Evolutionary conservation across 2,888 invertebrate genomes (phyloP).

Genomic region (Chrysomela aeneicollis): DNA sequence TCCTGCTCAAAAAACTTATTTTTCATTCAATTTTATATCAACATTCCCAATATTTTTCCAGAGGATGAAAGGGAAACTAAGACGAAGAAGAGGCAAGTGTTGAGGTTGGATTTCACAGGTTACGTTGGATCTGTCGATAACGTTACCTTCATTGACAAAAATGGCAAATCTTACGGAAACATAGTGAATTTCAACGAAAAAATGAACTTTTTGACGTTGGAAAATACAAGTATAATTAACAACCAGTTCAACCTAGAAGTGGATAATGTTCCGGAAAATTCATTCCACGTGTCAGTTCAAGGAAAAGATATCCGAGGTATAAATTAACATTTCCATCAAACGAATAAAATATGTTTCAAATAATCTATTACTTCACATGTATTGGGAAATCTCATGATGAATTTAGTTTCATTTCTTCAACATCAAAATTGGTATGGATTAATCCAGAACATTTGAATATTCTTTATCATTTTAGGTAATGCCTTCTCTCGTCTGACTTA

Average conservation of each 20-base stretch:
- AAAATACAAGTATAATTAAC: conserved; percentile 9
- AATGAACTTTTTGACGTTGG: background rate
- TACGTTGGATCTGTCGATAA: conserved; percentile 42
- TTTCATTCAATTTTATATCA: too few species aligned
- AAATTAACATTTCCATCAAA: background rate
- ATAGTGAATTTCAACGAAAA: conserved; percentile 37
- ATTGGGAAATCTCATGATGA: too few species aligned
- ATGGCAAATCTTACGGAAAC: conserved; percentile 40
- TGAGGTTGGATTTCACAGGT: conserved; percentile 45
- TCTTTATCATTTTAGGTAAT: conserved; percentile 47
- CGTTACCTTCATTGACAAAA: conserved; percentile 42
- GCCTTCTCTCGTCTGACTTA: conserved; percentile 50
- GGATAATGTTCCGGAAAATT: conserved; percentile 40
- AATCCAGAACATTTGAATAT: too few species aligned
- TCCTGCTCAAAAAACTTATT: too few species aligned
- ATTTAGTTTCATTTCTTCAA: too few species aligned
- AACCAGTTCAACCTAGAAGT: conserved; percentile 47
- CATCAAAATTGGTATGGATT: too few species aligned
- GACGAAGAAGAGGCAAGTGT: conserved; percentile 32
- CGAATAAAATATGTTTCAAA: too few species aligned
- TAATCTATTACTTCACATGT: too few species aligned
- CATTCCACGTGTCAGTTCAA: conserved; percentile 49
- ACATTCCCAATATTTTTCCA: too few species aligned
- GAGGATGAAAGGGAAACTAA: background rate
- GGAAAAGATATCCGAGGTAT: conserved; percentile 53